A percentile compares a stretch with the other conserved stretches of the same genome.
These are phyloP conservation scores for Chaenocephalus aceratus DNA, from an alignment of 2,113 vertebrate genomes.

Conservation along the genomic window DNA sequence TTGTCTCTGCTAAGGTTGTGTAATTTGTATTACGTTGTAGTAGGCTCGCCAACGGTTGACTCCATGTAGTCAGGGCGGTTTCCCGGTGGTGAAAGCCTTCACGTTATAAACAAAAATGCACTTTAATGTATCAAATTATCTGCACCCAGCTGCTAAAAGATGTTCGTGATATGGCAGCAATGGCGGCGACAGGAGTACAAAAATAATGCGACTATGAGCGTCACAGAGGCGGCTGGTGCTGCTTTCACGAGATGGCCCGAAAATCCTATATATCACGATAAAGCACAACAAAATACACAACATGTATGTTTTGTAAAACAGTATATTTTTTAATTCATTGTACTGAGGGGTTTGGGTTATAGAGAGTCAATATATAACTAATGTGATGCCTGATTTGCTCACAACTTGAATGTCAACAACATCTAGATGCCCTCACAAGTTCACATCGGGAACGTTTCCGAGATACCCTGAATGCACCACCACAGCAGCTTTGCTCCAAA, in stretches of 20 bases:
- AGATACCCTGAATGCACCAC: constrained; percentile 23
- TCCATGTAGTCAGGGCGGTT: neutral
- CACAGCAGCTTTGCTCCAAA: neutral
- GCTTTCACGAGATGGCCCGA: neutral
- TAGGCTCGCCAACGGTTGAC: neutral
- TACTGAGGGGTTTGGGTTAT: neutral
- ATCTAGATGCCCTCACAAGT: neutral
- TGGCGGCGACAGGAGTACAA: neutral
- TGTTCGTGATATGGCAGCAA: constrained; percentile 17
- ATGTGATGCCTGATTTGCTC: neutral
- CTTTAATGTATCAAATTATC: neutral
- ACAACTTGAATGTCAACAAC: neutral
- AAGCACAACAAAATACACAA: neutral
- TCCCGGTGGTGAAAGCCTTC: neutral
- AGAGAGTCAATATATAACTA: neutral
- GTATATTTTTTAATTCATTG: neutral
- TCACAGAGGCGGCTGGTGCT: constrained; percentile 11
- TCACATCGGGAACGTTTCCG: neutral
- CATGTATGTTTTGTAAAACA: neutral
- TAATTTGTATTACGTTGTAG: neutral
- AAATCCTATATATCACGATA: neutral
- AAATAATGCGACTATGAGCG: neutral
- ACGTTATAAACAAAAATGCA: neutral
- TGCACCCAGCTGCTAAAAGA: neutral
- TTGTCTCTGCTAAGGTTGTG: neutral